Evolutionary conservation across 2,888 invertebrate genomes (phyloP), one percentile per base, ranked within the genome.

Genomic region (Pyrgus malvae): DNA sequence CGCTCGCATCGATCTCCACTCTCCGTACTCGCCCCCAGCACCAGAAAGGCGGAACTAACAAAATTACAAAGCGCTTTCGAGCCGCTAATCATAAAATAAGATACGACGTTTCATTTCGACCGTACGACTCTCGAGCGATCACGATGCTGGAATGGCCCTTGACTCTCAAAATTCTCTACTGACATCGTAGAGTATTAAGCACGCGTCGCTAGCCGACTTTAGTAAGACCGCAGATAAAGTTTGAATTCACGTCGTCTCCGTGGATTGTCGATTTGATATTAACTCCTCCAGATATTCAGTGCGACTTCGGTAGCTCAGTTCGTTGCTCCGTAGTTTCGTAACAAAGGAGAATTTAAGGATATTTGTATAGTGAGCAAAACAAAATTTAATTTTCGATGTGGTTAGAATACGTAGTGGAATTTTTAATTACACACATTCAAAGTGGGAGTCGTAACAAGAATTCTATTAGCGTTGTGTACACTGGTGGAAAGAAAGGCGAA

Each of bases 81-180:
- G 90, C 90, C 90, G 89, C 90, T 90, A 90, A 90, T 90, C 90
- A 90, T 89, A 89, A 89, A 89, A 90, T 90, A 90, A 90, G 90
- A 90, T 89, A 90, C 90, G 90, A 89, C 90, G 90, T 90, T 90
- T 89, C 90, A 90, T 90, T 89, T 88, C 86, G 86, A 86, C 83
- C 87, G 87, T 88, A 86, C 82, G 78, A 82, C 88, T 85, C 87
- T 87, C 83, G 74, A 86, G 86, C 81, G 89, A 88, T 89, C 88
- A 81, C 87, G 85, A 83, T 76, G 84, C 82, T 74, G 81, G 86
- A 88, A 89, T 88, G 85, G 88, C 85, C 87, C 90, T 90, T 86
- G 86, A 87, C 88, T 88, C 87, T 86, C 86, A 78, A 87, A 89
- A 87, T 86, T 88, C 84, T 85, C 83, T 68, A 83, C 86, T 80